Base-by-base conservation (phyloP, 2,797 vertebrate genomes). In the Rhinoraja longicauda region DNA sequence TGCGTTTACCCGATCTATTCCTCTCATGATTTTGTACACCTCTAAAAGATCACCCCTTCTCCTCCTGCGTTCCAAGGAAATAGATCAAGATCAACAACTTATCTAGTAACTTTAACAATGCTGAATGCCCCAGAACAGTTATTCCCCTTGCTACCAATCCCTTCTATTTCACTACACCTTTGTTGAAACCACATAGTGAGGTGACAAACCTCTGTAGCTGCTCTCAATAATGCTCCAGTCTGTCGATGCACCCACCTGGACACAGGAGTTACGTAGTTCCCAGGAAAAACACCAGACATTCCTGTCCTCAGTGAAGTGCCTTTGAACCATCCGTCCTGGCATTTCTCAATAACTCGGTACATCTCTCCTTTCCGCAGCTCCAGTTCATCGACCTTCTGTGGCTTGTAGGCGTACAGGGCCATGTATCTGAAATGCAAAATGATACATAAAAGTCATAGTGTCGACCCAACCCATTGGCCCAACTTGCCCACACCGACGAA, bases 321-420 rank as follows among this genome's bases (percentile, higher is more conserved):
- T 96, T 99, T 99, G 96, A 99, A 99, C 99, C 99, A 99, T 86
- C 99, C 99, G 0, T 99, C 99, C 94, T 99, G 99, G 94, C 99
- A 99, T 95, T 99, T 99, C 96, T 99, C 99, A n/a, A 96, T 99
- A 94, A 99, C 99, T 0, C 98, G 97, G 95, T 99, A 99, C 98
- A 99, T 99, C 96, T 99, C 99, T 0, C 99, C 99, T 95, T 99
- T 99, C 94, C 97, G 96, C 91, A 99, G 97, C 94, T 99, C 99
- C 94, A 99, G 96, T 95, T 99, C 99, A 0, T 99, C 99, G 0
- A 97, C 98, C 96, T 99, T 99, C 96, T 99, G 99, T 64, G 99
- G 99, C 94, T 98, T 99, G 96, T 99, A 99, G 93, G 98, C 98
- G 0, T 99, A 99, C 53, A 99, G 96, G 6, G 99, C 99, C 96